Conservation (phyloP, 2,797 vertebrate species). For the Chiroxiphia lanceolata region DNA sequence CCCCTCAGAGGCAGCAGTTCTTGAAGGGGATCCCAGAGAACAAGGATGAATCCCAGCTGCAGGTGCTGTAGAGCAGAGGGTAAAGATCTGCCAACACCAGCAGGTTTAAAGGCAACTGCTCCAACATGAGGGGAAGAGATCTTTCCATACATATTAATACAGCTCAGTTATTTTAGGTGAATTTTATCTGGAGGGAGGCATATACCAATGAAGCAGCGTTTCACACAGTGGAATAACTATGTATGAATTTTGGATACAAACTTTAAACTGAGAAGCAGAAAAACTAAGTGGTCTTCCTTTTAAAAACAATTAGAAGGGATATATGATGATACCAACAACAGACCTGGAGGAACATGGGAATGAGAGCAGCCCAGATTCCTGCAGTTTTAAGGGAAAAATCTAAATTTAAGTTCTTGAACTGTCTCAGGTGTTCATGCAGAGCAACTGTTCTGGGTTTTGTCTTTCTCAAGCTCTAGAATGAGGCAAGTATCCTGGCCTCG, state of each 20-base stretch:
- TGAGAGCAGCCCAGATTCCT: neutral
- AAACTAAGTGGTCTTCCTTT: neutral
- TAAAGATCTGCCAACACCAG: neutral
- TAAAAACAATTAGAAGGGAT: neutral
- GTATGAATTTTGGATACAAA: neutral
- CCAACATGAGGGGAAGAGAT: neutral
- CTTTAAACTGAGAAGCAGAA: neutral
- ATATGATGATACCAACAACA: neutral
- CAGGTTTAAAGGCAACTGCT: neutral
- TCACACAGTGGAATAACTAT: neutral
- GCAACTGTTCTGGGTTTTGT: neutral
- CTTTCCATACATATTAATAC: neutral
- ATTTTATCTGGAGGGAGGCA: neutral
- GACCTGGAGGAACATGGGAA: neutral
- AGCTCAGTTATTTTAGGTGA: neutral
- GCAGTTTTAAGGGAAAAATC: neutral
- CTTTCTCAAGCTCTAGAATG: neutral
- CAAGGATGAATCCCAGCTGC: neutral
- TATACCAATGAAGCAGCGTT: neutral
- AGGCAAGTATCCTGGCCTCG: neutral
- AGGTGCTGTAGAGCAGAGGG: neutral
- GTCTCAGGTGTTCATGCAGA: neutral
- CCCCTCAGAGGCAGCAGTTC: neutral
- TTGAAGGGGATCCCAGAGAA: neutral
- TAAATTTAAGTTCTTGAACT: neutral